Conservation (phyloP, 2,888 invertebrate species). For the Ophion ventricosus region DNA sequence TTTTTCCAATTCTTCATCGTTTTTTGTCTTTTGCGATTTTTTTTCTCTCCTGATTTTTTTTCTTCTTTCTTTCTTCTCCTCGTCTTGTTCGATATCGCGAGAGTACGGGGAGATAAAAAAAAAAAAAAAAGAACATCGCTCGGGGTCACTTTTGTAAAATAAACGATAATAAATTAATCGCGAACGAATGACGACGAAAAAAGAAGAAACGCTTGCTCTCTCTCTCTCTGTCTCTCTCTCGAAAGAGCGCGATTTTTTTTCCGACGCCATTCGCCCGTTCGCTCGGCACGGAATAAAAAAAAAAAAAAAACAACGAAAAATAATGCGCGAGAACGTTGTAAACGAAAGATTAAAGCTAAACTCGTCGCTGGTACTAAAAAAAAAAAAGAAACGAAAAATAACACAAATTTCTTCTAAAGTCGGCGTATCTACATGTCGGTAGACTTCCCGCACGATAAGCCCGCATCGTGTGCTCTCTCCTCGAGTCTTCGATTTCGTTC, state of each 20-base stretch:
- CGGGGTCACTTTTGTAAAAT: slow-evolving; percentile 18
- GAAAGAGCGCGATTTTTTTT: slow-evolving; percentile 4
- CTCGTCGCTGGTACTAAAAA: slow-evolving; percentile 73
- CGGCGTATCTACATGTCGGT: slow-evolving; percentile 61
- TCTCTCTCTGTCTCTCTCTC: background rate
- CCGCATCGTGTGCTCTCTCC: slow-evolving; percentile 48
- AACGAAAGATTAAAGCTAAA: slow-evolving; percentile 74
- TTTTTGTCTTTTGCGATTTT: slow-evolving; percentile 17
- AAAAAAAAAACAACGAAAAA: slow-evolving; percentile 42
- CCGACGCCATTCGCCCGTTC: slow-evolving; percentile 12
- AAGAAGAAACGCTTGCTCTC: slow-evolving; percentile 40
- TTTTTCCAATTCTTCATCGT: background rate
- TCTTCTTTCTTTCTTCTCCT: no score
- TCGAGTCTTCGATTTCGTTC: slow-evolving; percentile 21
- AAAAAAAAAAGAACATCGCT: slow-evolving; percentile 68
- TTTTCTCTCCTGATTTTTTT: background rate
- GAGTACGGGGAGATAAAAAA: background rate
- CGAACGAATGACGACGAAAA: slow-evolving; percentile 12
- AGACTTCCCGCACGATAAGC: slow-evolving; percentile 49
- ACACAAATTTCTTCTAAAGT: slow-evolving; percentile 39
- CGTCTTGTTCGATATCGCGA: background rate
- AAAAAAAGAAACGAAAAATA: slow-evolving; percentile 34
- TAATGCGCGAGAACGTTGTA: slow-evolving; percentile 18
- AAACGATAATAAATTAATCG: background rate
- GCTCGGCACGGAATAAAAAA: slow-evolving; percentile 36